Conservation (phyloP, 53 echinoderm and acorn worm genomes). For the Stichopus horrens region DNA sequence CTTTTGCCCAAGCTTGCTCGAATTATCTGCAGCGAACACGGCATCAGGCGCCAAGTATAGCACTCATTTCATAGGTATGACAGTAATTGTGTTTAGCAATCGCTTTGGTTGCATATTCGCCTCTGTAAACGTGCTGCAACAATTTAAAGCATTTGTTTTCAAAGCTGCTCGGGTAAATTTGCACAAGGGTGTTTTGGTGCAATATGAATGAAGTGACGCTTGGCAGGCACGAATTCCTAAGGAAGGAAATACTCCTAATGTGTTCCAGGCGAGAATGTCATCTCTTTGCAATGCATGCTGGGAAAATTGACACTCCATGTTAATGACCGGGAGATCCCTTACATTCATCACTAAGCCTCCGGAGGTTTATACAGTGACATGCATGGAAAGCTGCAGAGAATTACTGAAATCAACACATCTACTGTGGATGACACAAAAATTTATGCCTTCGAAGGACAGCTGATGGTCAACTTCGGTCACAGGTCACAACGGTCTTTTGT, state of each 20-base stretch:
- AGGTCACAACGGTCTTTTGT: too few relatives aligned
- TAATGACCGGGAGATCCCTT: not conserved
- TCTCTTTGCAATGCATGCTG: not conserved
- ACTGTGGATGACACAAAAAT: too few relatives aligned
- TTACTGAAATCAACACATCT: too few relatives aligned
- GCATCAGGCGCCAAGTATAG: not conserved
- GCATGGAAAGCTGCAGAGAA: too few relatives aligned
- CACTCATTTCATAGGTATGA: not conserved
- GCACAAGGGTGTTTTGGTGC: not conserved
- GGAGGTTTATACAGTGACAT: too few relatives aligned
- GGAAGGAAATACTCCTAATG: not conserved
- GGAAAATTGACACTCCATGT: not conserved
- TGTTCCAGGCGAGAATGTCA: not conserved
- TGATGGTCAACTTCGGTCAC: too few relatives aligned
- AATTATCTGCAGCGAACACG: not conserved
- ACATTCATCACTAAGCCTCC: not conserved
- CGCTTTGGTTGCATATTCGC: not conserved
- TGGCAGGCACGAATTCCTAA: not conserved
- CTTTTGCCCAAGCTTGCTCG: not conserved
- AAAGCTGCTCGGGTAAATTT: not conserved
- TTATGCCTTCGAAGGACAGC: too few relatives aligned
- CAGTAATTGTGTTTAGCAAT: slow-evolving; percentile 11
- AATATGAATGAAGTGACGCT: not conserved
- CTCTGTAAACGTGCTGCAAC: slow-evolving; percentile 9
- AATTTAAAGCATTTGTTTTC: slow-evolving; percentile 2